Evolutionary conservation across 2,888 invertebrate genomes (phyloP).

Genomic region (Agrochola macilenta): DNA sequence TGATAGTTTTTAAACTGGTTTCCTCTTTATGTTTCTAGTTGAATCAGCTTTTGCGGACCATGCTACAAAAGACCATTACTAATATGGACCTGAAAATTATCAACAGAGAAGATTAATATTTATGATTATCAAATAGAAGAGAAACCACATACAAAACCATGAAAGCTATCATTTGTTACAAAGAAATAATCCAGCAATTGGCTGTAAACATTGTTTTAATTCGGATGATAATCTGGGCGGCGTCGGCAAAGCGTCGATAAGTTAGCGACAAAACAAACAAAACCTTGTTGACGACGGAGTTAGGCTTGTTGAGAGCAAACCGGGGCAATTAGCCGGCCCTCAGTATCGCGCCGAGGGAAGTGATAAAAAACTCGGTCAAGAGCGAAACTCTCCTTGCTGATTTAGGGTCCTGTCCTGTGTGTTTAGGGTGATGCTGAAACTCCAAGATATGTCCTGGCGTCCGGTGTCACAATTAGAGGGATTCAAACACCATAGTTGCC

Average conservation of each 20-base stretch:
- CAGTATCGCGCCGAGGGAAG: constrained; percentile 56
- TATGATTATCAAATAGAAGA: no score
- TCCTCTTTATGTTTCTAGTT: neutral
- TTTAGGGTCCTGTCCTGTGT: constrained; percentile 52
- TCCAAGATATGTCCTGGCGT: constrained; percentile 16
- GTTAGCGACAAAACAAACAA: constrained; percentile 74
- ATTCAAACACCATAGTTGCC: constrained; percentile 10
- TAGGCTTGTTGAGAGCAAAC: constrained; percentile 70
- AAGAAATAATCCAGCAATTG: constrained; percentile 47
- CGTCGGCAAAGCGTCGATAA: constrained; percentile 65
- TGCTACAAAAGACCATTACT: neutral
- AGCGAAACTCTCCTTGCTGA: constrained; percentile 41
- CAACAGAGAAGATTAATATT: neutral
- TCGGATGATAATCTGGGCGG: constrained; percentile 50
- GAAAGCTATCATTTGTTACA: constrained; percentile 18
- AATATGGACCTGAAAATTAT: neutral
- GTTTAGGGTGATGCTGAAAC: constrained; percentile 36
- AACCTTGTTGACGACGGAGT: constrained; percentile 69
- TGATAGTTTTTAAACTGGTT: constrained; percentile 9
- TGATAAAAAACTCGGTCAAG: constrained; percentile 64
- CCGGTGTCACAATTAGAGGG: constrained; percentile 33
- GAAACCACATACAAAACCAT: neutral
- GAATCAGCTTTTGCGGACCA: neutral
- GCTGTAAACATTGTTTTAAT: constrained; percentile 59
- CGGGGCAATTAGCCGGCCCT: constrained; percentile 71